Base-by-base conservation (phyloP, 2,888 invertebrate genomes). In the Cynaeus angustus region DNA sequence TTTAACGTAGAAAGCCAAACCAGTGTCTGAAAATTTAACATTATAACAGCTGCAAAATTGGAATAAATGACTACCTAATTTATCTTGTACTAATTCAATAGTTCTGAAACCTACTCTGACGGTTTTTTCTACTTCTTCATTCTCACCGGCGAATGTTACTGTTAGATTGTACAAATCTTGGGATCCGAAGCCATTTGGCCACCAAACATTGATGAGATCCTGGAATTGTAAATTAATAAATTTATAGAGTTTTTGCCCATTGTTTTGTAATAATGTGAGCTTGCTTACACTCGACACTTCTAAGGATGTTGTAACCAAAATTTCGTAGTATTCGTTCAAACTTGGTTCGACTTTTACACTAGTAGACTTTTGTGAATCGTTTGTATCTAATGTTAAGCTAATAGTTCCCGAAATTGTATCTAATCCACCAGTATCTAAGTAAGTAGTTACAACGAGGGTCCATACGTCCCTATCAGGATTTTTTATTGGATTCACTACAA, bases 151-250 rank as follows among this genome's bases (percentile, higher is more conserved):
- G 45, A 90, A 87, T 0, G 85, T 86, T 0, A 92, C 86, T 64
- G 86, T 86, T 53, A 95, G 80, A 3, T 87, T 85, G 80, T 98
- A 98, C 3, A 98, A 85, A 0, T 88, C 87, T 82, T 95, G 97
- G 0, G 88, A 83, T 0, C 97, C 97, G 79, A 91, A 93, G 21
- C 97, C 98, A 84, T 96, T 97, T 0, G 99, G 99, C 98, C 98
- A 99, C 99, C 99, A 99, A 13, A 88, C 77, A 38, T 88, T 82
- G 0, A 93, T 88, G 52, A 83, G 77, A 28, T 52, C 56, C 79
- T 80, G 56, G 45, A 77, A 62, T 14, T 21, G 21, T 28, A 13
- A 53, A 52, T 21, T 41, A 43, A 33, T n/a, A 21, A 6, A 61
- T n/a, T n/a, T n/a, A 4, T 4, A 21, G 21, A 21, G 21, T 21